phyloP scores from a whole-genome alignment of 2,888 invertebrate genomes.

The Ormia ochracea region DNA sequence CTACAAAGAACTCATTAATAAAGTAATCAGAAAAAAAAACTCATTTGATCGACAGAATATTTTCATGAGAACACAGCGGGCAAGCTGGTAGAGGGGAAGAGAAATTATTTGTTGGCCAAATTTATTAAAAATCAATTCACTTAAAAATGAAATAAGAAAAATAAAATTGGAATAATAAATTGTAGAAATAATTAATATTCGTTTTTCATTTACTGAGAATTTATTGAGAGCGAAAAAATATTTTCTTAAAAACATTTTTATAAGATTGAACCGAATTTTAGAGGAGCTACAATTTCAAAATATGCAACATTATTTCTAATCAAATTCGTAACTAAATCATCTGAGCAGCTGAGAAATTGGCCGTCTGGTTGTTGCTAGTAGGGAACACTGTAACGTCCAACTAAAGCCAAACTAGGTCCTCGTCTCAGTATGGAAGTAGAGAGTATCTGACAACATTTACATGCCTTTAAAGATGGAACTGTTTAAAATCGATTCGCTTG shows the following conservation, averaged over 20 bases:
- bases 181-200: slow-evolving; percentile 16
- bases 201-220: neutral
- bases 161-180: neutral
- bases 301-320: too few species aligned
- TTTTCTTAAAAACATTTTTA: neutral
- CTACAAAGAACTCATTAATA: neutral
- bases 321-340: too few species aligned
- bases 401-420: too few species aligned
- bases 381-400: too few species aligned
- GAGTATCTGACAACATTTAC: too few species aligned
- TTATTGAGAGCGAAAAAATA: neutral
- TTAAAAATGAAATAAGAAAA: neutral
- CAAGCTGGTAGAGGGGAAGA: neutral
- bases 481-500: too few species aligned
- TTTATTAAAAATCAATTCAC: neutral
- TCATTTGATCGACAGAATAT: neutral
- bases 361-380: too few species aligned
- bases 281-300: neutral
- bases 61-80: neutral
- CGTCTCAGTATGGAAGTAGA: too few species aligned
- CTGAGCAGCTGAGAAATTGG: too few species aligned
- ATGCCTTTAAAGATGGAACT: too few species aligned
- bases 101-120: neutral
- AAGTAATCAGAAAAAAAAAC: neutral
- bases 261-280: neutral